Evolutionary conservation across 2,888 invertebrate genomes (phyloP).

Genomic region (Leptinotarsa rubiginosa): DNA sequence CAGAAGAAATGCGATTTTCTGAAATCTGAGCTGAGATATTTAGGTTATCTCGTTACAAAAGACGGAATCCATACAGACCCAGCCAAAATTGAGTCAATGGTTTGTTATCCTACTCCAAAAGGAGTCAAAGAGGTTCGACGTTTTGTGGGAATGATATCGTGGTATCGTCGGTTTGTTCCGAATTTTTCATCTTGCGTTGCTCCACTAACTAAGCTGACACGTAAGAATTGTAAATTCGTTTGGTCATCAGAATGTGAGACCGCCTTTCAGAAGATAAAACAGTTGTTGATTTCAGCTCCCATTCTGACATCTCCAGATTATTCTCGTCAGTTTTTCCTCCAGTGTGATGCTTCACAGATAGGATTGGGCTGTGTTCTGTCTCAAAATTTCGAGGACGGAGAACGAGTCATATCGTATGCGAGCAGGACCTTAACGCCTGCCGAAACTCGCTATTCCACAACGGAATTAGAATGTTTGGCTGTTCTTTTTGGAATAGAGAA

Average conservation of each 20-base stretch:
- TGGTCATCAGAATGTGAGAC: neutral
- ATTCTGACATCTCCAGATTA: conserved; percentile 9
- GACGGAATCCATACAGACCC: conserved; percentile 37
- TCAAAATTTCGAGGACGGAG: conserved; percentile 35
- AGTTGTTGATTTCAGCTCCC: conserved; percentile 3
- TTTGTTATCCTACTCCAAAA: conserved; percentile 24
- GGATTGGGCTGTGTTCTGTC: conserved; percentile 44
- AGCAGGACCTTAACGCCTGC: conserved; percentile 39
- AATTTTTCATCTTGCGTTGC: neutral
- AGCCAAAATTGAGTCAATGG: conserved; percentile 35
- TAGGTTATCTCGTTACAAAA: conserved; percentile 42
- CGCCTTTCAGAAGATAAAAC: conserved; percentile 22
- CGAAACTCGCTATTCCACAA: conserved; percentile 42
- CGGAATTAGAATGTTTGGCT: conserved; percentile 45
- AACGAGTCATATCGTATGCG: conserved; percentile 39
- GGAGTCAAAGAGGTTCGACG: neutral
- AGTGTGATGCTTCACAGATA: conserved; percentile 42
- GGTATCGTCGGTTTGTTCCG: conserved; percentile 7
- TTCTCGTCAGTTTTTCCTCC: conserved; percentile 36
- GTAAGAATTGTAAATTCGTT: neutral
- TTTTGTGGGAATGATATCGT: conserved; percentile 1
- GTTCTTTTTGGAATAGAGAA: conserved; percentile 49
- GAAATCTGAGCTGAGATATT: conserved; percentile 37
- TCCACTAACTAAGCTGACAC: neutral
- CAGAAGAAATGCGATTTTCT: conserved; percentile 39